Base-by-base conservation (phyloP, 2,113 vertebrate genomes). In the Recurvirostra avosetta region DNA sequence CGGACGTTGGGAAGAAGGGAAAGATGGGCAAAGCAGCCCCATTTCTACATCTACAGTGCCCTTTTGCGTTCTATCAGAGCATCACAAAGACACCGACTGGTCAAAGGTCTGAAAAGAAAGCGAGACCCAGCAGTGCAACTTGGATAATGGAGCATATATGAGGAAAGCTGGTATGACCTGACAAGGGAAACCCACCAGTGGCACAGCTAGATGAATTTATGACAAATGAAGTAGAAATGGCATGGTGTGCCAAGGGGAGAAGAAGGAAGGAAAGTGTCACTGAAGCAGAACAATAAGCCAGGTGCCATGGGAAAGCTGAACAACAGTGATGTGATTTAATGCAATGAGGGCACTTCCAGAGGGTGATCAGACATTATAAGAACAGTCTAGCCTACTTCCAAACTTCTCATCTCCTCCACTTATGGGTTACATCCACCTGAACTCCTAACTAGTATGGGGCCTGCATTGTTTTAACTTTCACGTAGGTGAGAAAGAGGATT, bases 401-500 rank as follows among this genome's bases (percentile, higher is more conserved):
- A 58, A 95, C 14, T 65, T 73, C 22, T 77, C 52, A 25, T 47
- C 52, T 61, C 9, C 26, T 62, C 26, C 23, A 26, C 16, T 56
- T 45, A 41, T 0, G 25, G 43, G 36, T 77, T 80, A 59, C 61
- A 36, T 12, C 17, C 41, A 49, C 36, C 70, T n/a, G 45, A 29
- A 63, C 11, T 55, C 58, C 26, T 47, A 70, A 52, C 30, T 77
- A 85, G 17, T 32, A 55, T 2, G 7, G 22, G 47, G 30, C 15
- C 88, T 78, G 41, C 63, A 29, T 53, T 84, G 30, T 62, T 73
- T 77, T 76, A 76, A 52, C 61, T 86, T 67, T 34, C 50, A 90
- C 55, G 41, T 26, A 83, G 47, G 74, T 75, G 66, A 92, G 68
- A 93, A 91, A 81, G 77, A 92, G 86, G 66, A 83, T 76, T 95